These are phyloP conservation scores for Molanna angustata DNA, from an alignment of 2,888 invertebrate species.

Conservation along the genomic window DNA sequence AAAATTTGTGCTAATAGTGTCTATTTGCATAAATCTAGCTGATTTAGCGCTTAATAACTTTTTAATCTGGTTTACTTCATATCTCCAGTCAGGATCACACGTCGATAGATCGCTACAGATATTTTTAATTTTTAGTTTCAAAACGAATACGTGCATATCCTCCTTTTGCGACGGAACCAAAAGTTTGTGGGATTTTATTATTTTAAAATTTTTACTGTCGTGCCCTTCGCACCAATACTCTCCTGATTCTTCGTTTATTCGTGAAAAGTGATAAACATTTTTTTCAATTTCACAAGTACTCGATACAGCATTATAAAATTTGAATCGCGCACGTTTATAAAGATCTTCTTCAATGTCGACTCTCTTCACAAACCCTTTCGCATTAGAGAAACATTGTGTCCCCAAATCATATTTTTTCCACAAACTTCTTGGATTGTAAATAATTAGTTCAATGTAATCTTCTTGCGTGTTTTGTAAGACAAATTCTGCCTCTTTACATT, in stretches of 20 bases:
- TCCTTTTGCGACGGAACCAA: conserved; percentile 49
- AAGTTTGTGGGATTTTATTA: conserved; percentile 50
- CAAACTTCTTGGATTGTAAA: conserved; percentile 56
- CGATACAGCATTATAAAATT: conserved; percentile 5
- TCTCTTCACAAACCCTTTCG: conserved; percentile 50
- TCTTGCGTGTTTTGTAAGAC: conserved; percentile 14
- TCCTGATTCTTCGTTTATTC: conserved; percentile 54
- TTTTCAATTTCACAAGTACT: conserved; percentile 38
- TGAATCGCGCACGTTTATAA: conserved; percentile 7
- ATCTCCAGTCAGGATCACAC: conserved; percentile 33
- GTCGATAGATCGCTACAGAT: conserved; percentile 22
- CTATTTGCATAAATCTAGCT: conserved; percentile 55
- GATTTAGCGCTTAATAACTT: conserved; percentile 44
- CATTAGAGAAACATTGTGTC: conserved; percentile 61
- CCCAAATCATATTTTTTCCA: conserved; percentile 53
- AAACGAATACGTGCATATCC: conserved; percentile 45
- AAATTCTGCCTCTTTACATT: conserved; percentile 40
- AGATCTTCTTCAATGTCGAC: conserved; percentile 47
- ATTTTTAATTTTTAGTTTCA: conserved; percentile 39
- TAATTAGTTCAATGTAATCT: conserved; percentile 47
- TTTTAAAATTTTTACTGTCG: conserved; percentile 48
- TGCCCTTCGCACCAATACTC: conserved; percentile 67
- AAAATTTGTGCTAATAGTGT: conserved; percentile 39
- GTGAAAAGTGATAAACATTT: conserved; percentile 51
- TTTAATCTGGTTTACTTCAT: conserved; percentile 38